Percentiles rank a stretch among this genome's conserved stretches.
Evolutionary conservation across 2,797 vertebrate species (phyloP).

Genomic region (Philypnodon macrostomus): DNA sequence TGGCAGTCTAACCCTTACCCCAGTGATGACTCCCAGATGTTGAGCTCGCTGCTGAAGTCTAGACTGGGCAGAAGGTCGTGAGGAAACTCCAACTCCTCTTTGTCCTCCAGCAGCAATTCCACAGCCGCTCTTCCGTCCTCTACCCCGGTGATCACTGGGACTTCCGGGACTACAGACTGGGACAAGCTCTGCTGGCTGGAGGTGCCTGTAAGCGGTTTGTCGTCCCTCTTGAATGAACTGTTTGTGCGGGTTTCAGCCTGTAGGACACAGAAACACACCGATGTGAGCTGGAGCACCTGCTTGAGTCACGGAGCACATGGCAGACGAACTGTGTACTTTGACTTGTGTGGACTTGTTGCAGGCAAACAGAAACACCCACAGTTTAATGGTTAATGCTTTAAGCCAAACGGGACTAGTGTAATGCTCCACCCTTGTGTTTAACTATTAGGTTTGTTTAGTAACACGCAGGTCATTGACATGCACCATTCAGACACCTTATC

Average conservation of each 20-base stretch:
- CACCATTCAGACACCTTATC: no score
- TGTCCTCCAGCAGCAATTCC: constrained; percentile 47
- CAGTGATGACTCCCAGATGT: constrained; percentile 77
- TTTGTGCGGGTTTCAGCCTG: constrained; percentile 62
- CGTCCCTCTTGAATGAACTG: constrained; percentile 41
- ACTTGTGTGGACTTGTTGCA: constrained; percentile 24
- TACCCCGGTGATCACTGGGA: constrained; percentile 57
- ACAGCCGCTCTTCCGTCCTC: constrained; percentile 42
- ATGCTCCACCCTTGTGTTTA: constrained; percentile 36
- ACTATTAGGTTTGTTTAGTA: constrained; percentile 12
- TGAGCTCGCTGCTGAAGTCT: constrained; percentile 80
- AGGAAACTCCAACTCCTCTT: constrained; percentile 80
- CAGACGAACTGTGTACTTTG: constrained; percentile 11
- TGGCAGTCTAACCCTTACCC: constrained; percentile 55
- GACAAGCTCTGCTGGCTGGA: constrained; percentile 44
- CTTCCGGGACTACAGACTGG: constrained; percentile 51
- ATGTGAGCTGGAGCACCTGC: not conserved
- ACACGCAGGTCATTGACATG: constrained; percentile 9
- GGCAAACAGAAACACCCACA: constrained; percentile 21
- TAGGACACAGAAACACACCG: constrained; percentile 8
- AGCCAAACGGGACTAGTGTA: constrained; percentile 28
- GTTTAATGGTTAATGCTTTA: constrained; percentile 20
- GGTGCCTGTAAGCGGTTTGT: constrained; percentile 32
- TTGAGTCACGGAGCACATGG: constrained; percentile 12
- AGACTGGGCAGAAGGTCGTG: constrained; percentile 80